Conservation (phyloP, 2,113 vertebrate genomes). For the Pomatostomus ruficeps region DNA sequence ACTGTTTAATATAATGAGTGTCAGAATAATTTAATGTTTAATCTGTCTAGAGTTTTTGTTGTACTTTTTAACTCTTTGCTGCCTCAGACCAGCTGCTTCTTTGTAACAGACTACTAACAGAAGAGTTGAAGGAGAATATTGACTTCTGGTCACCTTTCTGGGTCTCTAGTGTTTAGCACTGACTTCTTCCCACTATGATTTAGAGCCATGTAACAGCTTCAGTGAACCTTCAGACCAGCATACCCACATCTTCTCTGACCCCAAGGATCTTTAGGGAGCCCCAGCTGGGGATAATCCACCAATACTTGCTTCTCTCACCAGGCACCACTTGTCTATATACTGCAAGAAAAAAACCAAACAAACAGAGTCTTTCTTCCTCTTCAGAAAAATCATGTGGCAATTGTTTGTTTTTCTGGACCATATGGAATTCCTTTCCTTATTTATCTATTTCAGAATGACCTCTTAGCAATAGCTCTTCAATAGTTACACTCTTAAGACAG, state of each 20-base stretch:
- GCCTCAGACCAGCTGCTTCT: background rate
- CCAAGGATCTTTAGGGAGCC: background rate
- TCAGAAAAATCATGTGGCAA: background rate
- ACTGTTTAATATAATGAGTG: conserved; percentile 2
- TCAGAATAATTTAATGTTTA: conserved; percentile 31
- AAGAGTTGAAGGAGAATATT: background rate
- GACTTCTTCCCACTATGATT: background rate
- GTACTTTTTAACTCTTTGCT: background rate
- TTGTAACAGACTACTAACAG: background rate
- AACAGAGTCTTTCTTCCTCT: background rate
- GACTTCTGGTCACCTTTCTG: background rate
- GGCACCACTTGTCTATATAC: background rate
- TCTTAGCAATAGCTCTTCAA: background rate
- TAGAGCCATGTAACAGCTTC: background rate
- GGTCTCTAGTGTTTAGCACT: background rate
- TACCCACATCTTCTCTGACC: background rate
- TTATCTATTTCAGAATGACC: background rate
- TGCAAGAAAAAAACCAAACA: background rate
- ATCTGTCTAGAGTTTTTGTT: background rate
- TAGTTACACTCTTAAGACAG: background rate
- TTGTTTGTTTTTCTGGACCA: background rate
- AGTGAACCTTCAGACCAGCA: background rate
- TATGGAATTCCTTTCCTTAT: background rate
- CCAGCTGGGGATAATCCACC: background rate
- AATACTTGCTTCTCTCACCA: background rate